Evolutionary conservation across 2,888 invertebrate genomes (phyloP), one percentile per base, ranked within the genome.

Genomic region (Penaeus monodon): DNA sequence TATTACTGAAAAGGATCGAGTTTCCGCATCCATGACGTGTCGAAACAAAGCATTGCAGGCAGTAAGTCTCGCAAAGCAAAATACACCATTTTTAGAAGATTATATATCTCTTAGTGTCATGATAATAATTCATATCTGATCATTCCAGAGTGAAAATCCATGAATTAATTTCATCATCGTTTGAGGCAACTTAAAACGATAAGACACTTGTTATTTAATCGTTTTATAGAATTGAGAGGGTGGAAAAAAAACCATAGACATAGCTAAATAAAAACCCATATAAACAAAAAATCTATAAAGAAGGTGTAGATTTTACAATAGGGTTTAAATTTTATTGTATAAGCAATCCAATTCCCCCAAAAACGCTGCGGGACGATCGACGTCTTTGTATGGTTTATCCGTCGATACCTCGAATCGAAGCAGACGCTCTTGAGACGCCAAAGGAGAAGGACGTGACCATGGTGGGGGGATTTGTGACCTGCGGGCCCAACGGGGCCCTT

Each of bases 401-500:
- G 33, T 73, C 73, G 81, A 85, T 80, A 63, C 14, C 81, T 3
- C 2, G 12, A 22, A 64, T 80, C 64, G 80, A 29, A 12, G 29
- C 22, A 49, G 79, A 57, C 27, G 70, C 70, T 70, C 27, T 65
- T 17, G 22, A 14, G 29, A n/a, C 33, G 78, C 68, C 49, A 1
- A 68, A 27, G 27, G 49, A 76, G n/a, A 29, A 49, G 38, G 66
- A 81, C 74, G 27, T 29, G 38, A n/a, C 2, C 8, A 90, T 90
- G 90, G 90, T 88, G 8, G 89, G 90, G 90, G 97, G 97, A 91
- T 38, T 98, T 92, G 97, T 97, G 84, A 97, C 97, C 90, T 98
- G 98, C 92, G 98, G 98, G 78, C 98, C 98, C 98, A 98, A 98
- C 92, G 97, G 98, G 93, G 98, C 98, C 77, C 94, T 98, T n/a